Percentiles rank a stretch among this genome's conserved stretches.
phyloP scores from a whole-genome alignment of 2,797 vertebrate genomes.

The Sebastes matsubarae region DNA sequence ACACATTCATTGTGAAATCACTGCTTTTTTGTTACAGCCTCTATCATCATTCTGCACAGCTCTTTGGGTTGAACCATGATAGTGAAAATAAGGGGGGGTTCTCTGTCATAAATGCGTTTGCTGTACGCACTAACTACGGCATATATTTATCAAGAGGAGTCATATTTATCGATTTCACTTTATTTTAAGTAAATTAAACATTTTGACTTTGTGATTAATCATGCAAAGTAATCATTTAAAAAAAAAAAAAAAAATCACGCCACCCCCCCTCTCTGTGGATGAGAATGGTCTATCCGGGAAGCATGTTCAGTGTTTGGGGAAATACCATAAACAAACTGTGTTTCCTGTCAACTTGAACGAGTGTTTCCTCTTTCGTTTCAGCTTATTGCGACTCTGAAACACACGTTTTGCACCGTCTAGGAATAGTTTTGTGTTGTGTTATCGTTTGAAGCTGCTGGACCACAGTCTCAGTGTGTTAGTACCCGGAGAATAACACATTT shows the following conservation, averaged over 20 bases:
- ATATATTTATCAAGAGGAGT: rapidly evolving
- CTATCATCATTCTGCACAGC: neutral
- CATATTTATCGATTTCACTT: rapidly evolving
- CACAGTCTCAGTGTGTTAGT: constrained; percentile 1
- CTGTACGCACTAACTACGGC: rapidly evolving
- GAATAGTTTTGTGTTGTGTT: neutral
- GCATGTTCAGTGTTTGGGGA: constrained; percentile 72
- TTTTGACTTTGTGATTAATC: rapidly evolving
- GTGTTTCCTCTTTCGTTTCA: constrained; percentile 1
- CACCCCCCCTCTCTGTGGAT: neutral
- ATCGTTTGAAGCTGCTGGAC: neutral
- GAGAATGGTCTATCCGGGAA: constrained; percentile 73
- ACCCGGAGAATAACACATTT: constrained; percentile 11
- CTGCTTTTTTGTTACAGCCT: neutral
- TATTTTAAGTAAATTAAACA: rapidly evolving
- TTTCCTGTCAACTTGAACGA: constrained; percentile 24
- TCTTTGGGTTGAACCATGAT: constrained; percentile 18
- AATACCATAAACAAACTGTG: constrained; percentile 62
- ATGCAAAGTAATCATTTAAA: rapidly evolving
- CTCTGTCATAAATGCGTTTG: rapidly evolving
- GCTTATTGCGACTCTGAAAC: neutral
- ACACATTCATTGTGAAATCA: neutral
- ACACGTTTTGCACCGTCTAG: neutral
- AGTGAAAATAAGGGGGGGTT: neutral
- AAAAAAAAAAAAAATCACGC: neutral